These are phyloP conservation scores for Phyllotis vaccarum DNA, from an alignment of 2,797 vertebrate genomes.

Conservation along the genomic window DNA sequence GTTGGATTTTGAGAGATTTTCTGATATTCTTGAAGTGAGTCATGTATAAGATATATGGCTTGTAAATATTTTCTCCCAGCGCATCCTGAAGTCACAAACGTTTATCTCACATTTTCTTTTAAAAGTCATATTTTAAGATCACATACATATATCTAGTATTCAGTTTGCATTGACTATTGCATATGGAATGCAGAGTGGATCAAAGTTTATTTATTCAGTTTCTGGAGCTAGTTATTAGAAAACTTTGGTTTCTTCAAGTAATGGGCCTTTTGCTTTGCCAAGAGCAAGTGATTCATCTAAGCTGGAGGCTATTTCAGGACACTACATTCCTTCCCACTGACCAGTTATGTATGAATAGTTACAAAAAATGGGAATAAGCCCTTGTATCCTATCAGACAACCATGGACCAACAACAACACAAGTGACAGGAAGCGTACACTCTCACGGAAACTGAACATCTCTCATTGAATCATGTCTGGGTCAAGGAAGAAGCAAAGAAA, in stretches of 20 bases:
- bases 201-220: neutral
- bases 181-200: neutral
- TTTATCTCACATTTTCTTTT: neutral
- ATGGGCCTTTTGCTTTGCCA: neutral
- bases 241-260: neutral
- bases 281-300: neutral
- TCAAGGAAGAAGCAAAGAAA: too few relatives aligned
- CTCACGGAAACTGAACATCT: too few relatives aligned
- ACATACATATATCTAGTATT: neutral
- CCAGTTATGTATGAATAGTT: too few relatives aligned
- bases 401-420: too few relatives aligned
- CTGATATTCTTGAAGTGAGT: neutral
- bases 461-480: too few relatives aligned
- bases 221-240: neutral
- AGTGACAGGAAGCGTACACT: too few relatives aligned
- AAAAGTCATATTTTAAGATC: neutral
- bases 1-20: neutral
- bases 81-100: neutral
- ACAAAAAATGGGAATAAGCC: too few relatives aligned
- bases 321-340: neutral
- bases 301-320: neutral
- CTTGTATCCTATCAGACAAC: too few relatives aligned
- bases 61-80: neutral
- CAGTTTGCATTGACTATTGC: neutral
- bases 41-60: neutral